Percentiles rank a stretch among this genome's conserved stretches.
These are phyloP conservation scores for Pedetes capensis DNA, from an alignment of 2,113 vertebrate genomes.

Conservation along the genomic window DNA sequence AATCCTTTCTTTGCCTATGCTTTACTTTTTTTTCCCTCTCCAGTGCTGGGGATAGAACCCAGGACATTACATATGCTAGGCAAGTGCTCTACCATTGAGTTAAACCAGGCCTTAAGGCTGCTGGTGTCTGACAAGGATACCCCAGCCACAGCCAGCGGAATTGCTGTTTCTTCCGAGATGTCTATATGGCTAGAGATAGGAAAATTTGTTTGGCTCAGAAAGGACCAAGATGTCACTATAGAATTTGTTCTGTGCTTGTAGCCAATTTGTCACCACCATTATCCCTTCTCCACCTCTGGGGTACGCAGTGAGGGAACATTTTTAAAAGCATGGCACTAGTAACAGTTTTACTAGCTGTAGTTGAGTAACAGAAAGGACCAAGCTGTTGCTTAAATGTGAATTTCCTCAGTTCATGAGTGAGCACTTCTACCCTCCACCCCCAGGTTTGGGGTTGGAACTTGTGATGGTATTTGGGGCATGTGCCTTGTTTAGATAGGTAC, in stretches of 20 bases:
- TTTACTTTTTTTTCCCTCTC: background rate
- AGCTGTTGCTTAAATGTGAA: background rate
- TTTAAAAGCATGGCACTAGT: background rate
- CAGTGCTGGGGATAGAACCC: background rate
- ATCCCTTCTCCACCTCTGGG: background rate
- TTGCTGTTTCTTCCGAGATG: background rate
- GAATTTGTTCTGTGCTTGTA: background rate
- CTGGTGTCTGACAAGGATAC: background rate
- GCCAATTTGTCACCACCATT: background rate
- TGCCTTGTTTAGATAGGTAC: background rate
- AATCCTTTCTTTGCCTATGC: background rate
- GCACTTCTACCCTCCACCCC: background rate
- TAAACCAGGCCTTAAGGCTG: background rate
- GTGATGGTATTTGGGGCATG: background rate
- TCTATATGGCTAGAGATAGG: background rate
- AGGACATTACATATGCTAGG: background rate
- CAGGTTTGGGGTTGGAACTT: background rate
- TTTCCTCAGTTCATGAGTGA: background rate
- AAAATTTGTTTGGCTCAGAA: background rate
- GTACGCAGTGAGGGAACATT: background rate
- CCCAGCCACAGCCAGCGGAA: background rate
- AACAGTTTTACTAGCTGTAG: background rate
- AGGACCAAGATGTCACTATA: background rate
- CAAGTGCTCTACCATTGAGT: background rate
- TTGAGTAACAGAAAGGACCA: background rate